Conservation (phyloP, 1,140 invertebrate genomes). For the Penaeus vannamei region DNA sequence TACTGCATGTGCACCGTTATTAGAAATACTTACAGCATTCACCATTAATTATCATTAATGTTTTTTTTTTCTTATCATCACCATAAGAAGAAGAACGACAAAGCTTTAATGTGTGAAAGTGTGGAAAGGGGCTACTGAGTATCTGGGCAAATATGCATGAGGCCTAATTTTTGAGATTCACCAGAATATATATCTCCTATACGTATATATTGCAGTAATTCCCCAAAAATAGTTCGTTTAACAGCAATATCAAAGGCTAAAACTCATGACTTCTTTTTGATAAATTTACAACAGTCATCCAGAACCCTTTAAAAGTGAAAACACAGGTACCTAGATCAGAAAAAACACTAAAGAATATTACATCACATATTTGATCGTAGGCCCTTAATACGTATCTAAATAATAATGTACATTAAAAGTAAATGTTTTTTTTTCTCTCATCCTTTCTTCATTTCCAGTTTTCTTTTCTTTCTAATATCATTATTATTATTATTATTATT, state of each 20-base stretch:
- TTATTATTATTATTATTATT: too few species aligned
- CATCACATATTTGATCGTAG: constrained; percentile 64
- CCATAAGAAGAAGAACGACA: constrained; percentile 46
- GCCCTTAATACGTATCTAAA: constrained; percentile 56
- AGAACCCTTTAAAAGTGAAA: constrained; percentile 52
- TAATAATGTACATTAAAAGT: constrained; percentile 55
- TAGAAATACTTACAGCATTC: constrained; percentile 63
- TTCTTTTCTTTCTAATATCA: too few species aligned
- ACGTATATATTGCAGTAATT: constrained; percentile 52
- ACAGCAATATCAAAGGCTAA: constrained; percentile 63
- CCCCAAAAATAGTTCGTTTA: constrained; percentile 60
- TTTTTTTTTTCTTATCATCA: too few species aligned
- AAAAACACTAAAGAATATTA: constrained; percentile 60
- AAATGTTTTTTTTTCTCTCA: neutral
- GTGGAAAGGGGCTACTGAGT: constrained; percentile 50
- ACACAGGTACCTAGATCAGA: constrained; percentile 63
- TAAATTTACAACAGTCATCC: constrained; percentile 63
- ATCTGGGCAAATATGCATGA: constrained; percentile 65
- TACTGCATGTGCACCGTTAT: constrained; percentile 58
- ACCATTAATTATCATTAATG: constrained; percentile 3
- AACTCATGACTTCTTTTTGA: constrained; percentile 30
- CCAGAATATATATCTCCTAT: constrained; percentile 30
- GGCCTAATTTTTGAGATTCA: constrained; percentile 57
- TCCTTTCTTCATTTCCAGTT: too few species aligned
- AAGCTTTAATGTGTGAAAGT: constrained; percentile 58